phyloP scores from a whole-genome alignment of 2,888 invertebrate genomes.

The Diachrysia chrysitis region DNA sequence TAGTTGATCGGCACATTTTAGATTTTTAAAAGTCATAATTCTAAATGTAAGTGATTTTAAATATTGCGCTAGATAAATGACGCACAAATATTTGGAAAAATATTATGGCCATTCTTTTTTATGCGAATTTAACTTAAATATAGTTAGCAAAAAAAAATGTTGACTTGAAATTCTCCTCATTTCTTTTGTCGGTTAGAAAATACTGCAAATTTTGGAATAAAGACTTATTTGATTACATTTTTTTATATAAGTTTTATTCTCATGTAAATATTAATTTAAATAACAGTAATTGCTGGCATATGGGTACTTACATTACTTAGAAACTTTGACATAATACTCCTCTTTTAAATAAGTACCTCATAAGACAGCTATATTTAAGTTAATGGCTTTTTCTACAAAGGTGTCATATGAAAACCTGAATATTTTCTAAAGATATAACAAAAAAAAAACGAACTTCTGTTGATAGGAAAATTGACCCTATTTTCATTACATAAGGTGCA shows the following conservation, averaged over 20 bases:
- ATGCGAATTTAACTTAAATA: slow-evolving; percentile 29
- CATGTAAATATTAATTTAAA: neutral
- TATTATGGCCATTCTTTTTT: slow-evolving; percentile 49
- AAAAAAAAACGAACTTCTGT: no score
- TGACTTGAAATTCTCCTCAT: neutral
- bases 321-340: neutral
- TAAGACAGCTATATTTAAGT: neutral
- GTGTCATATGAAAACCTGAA: neutral
- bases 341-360: neutral
- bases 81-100: slow-evolving; percentile 61
- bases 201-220: neutral
- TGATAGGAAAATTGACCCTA: neutral
- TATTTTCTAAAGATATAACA: no score
- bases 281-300: neutral
- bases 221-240: neutral
- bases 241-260: neutral
- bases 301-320: no score
- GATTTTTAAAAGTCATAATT: slow-evolving; percentile 51
- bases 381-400: neutral
- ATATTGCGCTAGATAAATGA: slow-evolving; percentile 53
- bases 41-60: slow-evolving; percentile 51
- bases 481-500: neutral
- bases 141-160: neutral
- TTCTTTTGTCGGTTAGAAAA: neutral
- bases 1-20: slow-evolving; percentile 46